These are phyloP conservation scores for Pseudomyrmex gracilis DNA, from an alignment of 1,140 invertebrate genomes.

Conservation along the genomic window DNA sequence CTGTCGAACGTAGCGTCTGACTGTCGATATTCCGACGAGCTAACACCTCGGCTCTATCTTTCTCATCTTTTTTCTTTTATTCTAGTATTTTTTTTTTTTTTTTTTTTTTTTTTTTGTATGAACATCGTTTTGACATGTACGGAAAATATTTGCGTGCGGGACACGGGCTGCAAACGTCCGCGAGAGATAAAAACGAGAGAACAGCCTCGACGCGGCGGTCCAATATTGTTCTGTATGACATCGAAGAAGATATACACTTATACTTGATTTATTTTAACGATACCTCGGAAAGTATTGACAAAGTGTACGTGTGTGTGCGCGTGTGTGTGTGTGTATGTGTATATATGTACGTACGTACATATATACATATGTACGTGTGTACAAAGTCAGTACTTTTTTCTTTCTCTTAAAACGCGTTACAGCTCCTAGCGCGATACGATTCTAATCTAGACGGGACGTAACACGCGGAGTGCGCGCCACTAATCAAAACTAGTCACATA, in stretches of 20 bases:
- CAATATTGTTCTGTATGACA: constrained; percentile 20
- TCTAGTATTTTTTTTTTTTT: constrained; percentile 2
- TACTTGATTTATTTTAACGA: constrained; percentile 62
- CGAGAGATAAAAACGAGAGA: not conserved
- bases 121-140: not conserved
- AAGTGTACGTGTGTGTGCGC: constrained; percentile 46
- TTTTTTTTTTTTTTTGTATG: constrained; percentile 2
- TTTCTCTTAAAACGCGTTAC: constrained; percentile 51
- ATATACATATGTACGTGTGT: constrained; percentile 8
- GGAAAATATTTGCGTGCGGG: constrained; percentile 41
- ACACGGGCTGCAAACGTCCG: not conserved
- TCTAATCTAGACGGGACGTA: constrained; percentile 61
- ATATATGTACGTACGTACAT: no score
- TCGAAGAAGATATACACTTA: constrained; percentile 47
- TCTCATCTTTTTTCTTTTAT: constrained; percentile 14
- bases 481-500: constrained; percentile 65
- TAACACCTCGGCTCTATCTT: not conserved
- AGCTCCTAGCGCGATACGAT: constrained; percentile 43
- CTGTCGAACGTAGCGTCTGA: constrained; percentile 32
- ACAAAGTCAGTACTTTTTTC: constrained; percentile 14
- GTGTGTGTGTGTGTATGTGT: not conserved
- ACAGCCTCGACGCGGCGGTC: not conserved
- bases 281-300: constrained; percentile 66
- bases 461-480: constrained; percentile 44
- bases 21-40: constrained; percentile 23